Conservation (phyloP, 2,888 invertebrate species). For the Lepidonotus clava region DNA sequence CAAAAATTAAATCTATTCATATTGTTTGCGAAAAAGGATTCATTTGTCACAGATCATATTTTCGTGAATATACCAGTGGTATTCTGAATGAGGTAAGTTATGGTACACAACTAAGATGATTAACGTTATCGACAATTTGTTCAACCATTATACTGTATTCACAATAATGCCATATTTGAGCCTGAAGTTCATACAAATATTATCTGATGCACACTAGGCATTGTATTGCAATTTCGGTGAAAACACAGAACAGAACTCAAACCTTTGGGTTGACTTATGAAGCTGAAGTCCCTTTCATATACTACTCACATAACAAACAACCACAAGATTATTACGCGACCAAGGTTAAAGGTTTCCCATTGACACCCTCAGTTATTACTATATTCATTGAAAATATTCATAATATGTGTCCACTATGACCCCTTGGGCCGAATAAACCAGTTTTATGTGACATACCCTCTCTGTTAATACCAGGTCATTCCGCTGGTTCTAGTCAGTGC, state of each 20-base stretch:
- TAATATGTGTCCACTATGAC: no score
- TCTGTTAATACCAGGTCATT: neutral
- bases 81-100: no score
- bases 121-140: neutral
- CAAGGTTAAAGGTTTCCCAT: neutral
- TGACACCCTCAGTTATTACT: neutral
- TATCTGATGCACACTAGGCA: no score
- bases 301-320: neutral
- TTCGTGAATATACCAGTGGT: no score
- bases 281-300: neutral
- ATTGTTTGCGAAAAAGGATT: no score
- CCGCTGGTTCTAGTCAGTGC: neutral
- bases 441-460: neutral
- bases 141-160: neutral
- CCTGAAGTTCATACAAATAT: no score
- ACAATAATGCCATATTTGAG: no score
- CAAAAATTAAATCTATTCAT: no score
- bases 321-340: neutral
- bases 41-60: no score
- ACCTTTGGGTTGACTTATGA: neutral
- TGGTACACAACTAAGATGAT: no score
- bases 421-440: no score
- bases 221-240: neutral
- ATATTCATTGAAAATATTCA: neutral
- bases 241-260: neutral